Evolutionary conservation across 64 coral and sea anemone genomes (phyloP).

Genomic region (Stylophora pistillata): DNA sequence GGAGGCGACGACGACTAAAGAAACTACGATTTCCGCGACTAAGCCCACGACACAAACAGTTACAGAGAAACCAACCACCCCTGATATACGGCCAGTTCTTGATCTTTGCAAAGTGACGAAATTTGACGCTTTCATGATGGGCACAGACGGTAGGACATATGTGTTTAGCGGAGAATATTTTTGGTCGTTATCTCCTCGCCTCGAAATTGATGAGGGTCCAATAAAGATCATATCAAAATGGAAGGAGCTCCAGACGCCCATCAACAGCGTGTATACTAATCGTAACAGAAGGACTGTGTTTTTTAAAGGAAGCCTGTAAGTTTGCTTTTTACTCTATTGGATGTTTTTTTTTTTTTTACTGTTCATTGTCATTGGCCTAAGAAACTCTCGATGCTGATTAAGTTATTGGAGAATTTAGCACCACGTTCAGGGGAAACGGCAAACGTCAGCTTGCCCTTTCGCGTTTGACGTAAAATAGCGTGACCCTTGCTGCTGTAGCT

Average conservation of each 20-base stretch:
- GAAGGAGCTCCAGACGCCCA: conserved; percentile 32
- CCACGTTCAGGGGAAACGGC: too few relatives aligned
- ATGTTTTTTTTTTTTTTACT: too few relatives aligned
- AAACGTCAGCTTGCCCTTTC: too few relatives aligned
- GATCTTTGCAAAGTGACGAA: conserved; percentile 23
- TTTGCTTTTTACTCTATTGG: not conserved
- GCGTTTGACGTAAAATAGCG: too few relatives aligned
- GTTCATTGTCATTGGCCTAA: too few relatives aligned
- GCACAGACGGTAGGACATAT: conserved; percentile 19
- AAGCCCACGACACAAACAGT: not conserved
- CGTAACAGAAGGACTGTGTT: conserved; percentile 32
- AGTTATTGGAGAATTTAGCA: too few relatives aligned
- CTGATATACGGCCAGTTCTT: not conserved
- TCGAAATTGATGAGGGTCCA: conserved; percentile 43
- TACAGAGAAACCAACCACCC: not conserved
- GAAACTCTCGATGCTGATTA: too few relatives aligned
- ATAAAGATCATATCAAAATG: conserved; percentile 52
- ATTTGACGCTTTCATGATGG: conserved; percentile 61
- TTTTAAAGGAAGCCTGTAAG: conserved; percentile 58
- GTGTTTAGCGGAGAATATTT: conserved; percentile 60
- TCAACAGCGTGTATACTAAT: conserved; percentile 57
- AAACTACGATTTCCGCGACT: not conserved
- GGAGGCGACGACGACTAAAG: not conserved
- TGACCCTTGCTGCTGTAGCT: too few relatives aligned
- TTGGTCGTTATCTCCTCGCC: conserved; percentile 26